phyloP scores from a whole-genome alignment of 2,888 invertebrate genomes.

The Psylliodes chrysocephalus region DNA sequence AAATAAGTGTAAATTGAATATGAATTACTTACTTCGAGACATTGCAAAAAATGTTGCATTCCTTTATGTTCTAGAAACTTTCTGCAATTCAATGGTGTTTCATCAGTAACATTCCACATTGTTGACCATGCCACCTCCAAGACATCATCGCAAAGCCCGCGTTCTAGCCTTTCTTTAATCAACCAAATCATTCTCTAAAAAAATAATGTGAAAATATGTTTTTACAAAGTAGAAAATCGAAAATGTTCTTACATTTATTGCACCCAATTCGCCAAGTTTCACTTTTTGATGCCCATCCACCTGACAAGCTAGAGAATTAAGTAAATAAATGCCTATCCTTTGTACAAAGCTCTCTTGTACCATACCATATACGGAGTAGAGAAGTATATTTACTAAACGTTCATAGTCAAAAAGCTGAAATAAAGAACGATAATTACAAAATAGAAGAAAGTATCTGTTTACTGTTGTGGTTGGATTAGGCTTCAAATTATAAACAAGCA shows the following conservation, averaged over 20 bases:
- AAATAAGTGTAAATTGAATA: no score
- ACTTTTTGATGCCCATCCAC: conserved; percentile 94
- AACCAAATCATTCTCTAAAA: conserved; percentile 87
- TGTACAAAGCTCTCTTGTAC: conserved; percentile 93
- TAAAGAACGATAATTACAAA: no score
- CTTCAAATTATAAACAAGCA: no score
- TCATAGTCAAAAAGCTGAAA: conserved; percentile 89
- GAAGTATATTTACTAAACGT: conserved; percentile 82
- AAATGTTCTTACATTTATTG: conserved; percentile 74
- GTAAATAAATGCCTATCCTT: conserved; percentile 91
- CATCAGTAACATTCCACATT: conserved; percentile 99
- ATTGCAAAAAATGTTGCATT: conserved; percentile 89
- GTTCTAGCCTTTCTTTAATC: conserved; percentile 82
- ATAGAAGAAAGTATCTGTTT: no score
- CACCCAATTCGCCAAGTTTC: conserved; percentile 89
- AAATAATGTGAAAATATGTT: conserved; percentile 3
- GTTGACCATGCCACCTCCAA: conserved; percentile 98
- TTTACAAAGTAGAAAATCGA: no score
- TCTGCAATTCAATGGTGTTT: conserved; percentile 93
- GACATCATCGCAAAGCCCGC: conserved; percentile 89
- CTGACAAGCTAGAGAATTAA: conserved; percentile 96
- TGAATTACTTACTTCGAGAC: conserved; percentile 75
- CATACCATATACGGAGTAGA: conserved; percentile 83
- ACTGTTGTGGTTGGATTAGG: no score
- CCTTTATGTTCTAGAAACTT: conserved; percentile 89